phyloP scores from a whole-genome alignment of 2,113 vertebrate genomes.

The Dipodomys stephensi region DNA sequence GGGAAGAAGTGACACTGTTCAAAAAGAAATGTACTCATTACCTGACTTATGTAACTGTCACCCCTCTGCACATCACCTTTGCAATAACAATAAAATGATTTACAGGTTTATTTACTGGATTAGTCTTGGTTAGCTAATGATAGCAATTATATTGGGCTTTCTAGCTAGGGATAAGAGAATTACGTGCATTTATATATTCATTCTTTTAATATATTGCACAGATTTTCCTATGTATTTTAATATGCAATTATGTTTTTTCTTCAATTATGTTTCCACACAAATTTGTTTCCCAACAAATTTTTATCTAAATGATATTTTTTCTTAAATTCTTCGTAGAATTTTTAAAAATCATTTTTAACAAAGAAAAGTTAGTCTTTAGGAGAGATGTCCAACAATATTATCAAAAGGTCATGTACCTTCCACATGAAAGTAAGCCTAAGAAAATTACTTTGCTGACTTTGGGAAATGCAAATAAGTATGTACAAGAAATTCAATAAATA shows the following conservation, averaged over 20 bases:
- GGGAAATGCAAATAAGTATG: conserved; percentile 48
- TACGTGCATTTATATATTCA: background rate
- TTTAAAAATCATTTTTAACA: conserved; percentile 9
- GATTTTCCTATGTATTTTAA: background rate
- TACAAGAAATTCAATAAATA: conserved; percentile 27
- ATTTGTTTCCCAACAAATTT: background rate
- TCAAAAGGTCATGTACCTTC: conserved; percentile 23
- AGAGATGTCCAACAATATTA: conserved; percentile 29
- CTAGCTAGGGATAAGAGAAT: background rate
- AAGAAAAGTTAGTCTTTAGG: background rate
- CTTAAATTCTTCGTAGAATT: conserved; percentile 18
- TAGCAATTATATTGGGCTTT: background rate
- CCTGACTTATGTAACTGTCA: too few relatives aligned
- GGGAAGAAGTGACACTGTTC: too few relatives aligned
- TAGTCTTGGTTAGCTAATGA: conserved; percentile 9
- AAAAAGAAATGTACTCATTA: too few relatives aligned
- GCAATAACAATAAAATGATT: background rate
- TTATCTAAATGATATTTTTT: background rate
- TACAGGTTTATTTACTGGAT: background rate
- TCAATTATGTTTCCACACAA: background rate
- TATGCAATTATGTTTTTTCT: background rate
- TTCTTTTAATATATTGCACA: background rate
- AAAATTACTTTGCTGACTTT: conserved; percentile 41
- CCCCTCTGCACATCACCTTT: too few relatives aligned
- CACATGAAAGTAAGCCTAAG: conserved; percentile 43